Conservation (phyloP, 1,140 invertebrate species). For the Solenopsis fugax region DNA sequence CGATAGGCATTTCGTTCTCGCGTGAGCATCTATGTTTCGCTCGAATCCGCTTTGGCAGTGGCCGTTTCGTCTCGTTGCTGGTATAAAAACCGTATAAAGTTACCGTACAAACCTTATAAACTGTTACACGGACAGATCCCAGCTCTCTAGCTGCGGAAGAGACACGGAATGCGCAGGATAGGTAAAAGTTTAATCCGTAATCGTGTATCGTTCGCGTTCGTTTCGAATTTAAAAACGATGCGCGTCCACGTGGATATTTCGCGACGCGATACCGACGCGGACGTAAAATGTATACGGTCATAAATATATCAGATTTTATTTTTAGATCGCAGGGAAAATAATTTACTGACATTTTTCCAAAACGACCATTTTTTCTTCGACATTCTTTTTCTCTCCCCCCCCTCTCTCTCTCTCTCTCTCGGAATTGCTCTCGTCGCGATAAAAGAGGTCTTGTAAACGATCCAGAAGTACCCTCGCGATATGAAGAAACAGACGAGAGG, state of each 20-base stretch:
- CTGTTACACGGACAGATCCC: conserved; percentile 16
- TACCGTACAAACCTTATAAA: conserved; percentile 42
- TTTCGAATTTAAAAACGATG: background rate
- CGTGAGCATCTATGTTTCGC: background rate
- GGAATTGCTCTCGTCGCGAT: conserved; percentile 21
- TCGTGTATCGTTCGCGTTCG: conserved; percentile 8
- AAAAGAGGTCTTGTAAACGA: background rate
- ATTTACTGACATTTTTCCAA: background rate
- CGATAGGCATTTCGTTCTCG: background rate
- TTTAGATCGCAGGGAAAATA: background rate
- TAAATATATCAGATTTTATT: conserved; percentile 37
- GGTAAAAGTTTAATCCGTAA: conserved; percentile 28
- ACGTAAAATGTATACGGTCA: background rate
- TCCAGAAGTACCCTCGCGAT: conserved; percentile 5
- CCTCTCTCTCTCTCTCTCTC: background rate
- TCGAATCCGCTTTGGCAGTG: conserved; percentile 24
- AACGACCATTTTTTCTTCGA: background rate
- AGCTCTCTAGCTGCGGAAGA: conserved; percentile 16
- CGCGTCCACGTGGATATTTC: conserved; percentile 2
- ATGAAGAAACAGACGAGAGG: background rate
- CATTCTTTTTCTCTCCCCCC: background rate
- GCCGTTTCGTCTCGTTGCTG: background rate
- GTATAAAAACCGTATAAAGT: conserved; percentile 48
- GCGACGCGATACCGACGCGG: conserved; percentile 1
- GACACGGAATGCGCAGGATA: background rate